phyloP scores from a whole-genome alignment of 2,113 vertebrate species.

The Hyla sarda region DNA sequence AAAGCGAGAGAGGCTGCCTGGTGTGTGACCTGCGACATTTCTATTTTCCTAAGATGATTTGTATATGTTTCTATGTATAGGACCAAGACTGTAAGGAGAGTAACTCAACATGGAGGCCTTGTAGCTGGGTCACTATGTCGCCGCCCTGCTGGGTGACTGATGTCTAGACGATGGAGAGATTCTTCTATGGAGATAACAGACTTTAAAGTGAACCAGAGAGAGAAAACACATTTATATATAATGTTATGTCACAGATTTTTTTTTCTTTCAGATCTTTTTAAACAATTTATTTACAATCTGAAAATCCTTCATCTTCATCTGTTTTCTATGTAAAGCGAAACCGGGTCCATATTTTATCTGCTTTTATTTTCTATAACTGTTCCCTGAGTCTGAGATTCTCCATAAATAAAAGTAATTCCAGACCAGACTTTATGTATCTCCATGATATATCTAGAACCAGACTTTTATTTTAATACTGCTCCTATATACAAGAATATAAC shows the following conservation, averaged over 20 bases:
- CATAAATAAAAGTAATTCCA: constrained; percentile 50
- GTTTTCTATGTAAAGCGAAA: constrained; percentile 45
- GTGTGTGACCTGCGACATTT: neutral
- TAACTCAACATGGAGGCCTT: neutral
- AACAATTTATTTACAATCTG: constrained; percentile 30
- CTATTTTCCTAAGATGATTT: constrained; percentile 11
- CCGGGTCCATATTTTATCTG: constrained; percentile 51
- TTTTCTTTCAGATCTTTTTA: constrained; percentile 48
- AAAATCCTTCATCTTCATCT: neutral
- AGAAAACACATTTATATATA: constrained; percentile 51
- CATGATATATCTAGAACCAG: neutral
- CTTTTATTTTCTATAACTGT: constrained; percentile 49
- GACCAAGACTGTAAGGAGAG: constrained; percentile 28
- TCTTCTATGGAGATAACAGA: constrained; percentile 2
- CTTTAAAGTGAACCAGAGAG: neutral
- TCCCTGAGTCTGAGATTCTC: constrained; percentile 37
- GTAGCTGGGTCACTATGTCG: neutral
- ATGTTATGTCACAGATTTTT: constrained; percentile 50
- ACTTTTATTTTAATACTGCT: no score
- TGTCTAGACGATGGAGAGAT: neutral
- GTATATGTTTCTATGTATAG: constrained; percentile 30
- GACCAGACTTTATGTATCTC: neutral
- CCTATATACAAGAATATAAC: neutral
- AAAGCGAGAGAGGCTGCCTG: neutral
- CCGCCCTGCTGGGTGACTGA: neutral